Evolutionary conservation across 1,140 invertebrate species (phyloP).

Genomic region (Nilaparvata lugens): DNA sequence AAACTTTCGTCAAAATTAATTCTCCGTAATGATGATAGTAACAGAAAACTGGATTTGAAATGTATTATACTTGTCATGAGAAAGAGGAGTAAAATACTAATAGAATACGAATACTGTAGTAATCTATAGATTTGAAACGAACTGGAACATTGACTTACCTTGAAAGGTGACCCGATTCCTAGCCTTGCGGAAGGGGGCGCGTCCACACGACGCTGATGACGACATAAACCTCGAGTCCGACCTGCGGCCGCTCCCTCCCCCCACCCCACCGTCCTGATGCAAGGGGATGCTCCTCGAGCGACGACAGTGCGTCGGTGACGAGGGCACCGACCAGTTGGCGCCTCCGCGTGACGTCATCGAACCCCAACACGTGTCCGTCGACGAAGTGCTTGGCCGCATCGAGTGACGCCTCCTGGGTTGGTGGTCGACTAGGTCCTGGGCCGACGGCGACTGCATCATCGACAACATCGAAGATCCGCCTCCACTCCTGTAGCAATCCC

Average conservation of each 20-base stretch:
- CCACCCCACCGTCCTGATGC: not conserved
- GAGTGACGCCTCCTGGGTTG: slow-evolving; percentile 21
- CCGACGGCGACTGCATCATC: slow-evolving; percentile 15
- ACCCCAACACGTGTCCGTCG: slow-evolving; percentile 37
- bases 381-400: slow-evolving; percentile 32
- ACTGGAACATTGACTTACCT: slow-evolving; percentile 33
- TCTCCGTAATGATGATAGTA: too few species aligned
- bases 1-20: too few species aligned
- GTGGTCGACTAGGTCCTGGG: slow-evolving; percentile 7
- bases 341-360: slow-evolving; percentile 31
- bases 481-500: slow-evolving; percentile 32
- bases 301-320: slow-evolving; percentile 39
- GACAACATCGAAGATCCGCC: slow-evolving; percentile 7
- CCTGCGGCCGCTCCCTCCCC: not conserved
- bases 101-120: too few species aligned
- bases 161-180: slow-evolving; percentile 43
- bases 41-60: too few species aligned
- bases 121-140: too few species aligned
- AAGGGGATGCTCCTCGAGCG: slow-evolving; percentile 21
- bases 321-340: slow-evolving; percentile 43
- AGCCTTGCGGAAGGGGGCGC: slow-evolving; percentile 29
- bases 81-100: too few species aligned
- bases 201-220: not conserved
- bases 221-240: slow-evolving; percentile 8
- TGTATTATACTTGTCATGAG: too few species aligned